These are phyloP conservation scores for Microplitis demolitor DNA, from an alignment of 1,140 invertebrate genomes.

Conservation along the genomic window DNA sequence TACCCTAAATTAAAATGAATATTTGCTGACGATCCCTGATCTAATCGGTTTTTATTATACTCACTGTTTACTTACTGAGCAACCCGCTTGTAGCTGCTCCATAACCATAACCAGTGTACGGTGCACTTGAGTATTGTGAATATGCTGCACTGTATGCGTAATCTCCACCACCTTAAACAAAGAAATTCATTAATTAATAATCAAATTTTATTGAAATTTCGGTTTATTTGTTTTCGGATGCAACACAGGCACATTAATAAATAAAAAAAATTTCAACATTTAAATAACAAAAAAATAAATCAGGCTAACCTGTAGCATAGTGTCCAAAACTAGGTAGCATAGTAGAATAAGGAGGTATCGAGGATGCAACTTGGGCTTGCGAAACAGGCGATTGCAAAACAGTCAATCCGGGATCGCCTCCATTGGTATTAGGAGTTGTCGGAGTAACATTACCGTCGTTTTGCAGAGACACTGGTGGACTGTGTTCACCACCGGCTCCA, in stretches of 20 bases:
- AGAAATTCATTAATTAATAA: conserved; percentile 30
- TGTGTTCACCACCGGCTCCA: conserved; percentile 62
- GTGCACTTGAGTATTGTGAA: conserved; percentile 72
- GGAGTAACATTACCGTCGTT: conserved; percentile 62
- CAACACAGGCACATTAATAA: neutral
- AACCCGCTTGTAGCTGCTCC: conserved; percentile 73
- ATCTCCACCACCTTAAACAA: conserved; percentile 67
- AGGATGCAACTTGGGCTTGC: conserved; percentile 56
- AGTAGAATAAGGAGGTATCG: conserved; percentile 64
- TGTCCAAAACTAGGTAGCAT: conserved; percentile 76
- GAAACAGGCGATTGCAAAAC: conserved; percentile 64
- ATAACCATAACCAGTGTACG: conserved; percentile 76
- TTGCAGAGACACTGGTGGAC: conserved; percentile 66
- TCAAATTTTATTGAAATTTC: neutral
- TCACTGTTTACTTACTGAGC: conserved; percentile 82
- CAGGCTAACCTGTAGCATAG: conserved; percentile 69
- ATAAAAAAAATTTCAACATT: conserved; percentile 18
- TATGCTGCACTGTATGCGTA: conserved; percentile 78
- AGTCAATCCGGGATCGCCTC: conserved; percentile 61
- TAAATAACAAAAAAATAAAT: conserved; percentile 44
- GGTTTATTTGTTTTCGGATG: no score
- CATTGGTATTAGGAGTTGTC: conserved; percentile 61
- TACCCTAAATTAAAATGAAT: no score
- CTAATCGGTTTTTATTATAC: conserved; percentile 63
- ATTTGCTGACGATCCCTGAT: conserved; percentile 42